Base-by-base conservation (phyloP, 2,888 invertebrate species). In the Parochlus steinenii region DNA sequence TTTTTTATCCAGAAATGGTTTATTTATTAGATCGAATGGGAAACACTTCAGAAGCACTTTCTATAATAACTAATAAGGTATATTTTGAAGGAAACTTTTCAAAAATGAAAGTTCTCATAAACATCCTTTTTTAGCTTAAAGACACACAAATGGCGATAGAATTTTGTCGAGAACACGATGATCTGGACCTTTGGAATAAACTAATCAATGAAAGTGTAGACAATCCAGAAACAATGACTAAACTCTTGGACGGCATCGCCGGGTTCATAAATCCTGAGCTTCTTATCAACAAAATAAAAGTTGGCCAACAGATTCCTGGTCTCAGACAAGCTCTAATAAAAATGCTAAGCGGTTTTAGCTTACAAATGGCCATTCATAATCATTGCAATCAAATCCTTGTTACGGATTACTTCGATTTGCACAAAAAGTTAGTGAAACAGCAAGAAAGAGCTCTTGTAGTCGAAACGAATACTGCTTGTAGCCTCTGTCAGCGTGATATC, bases 101-200 rank as follows among this genome's bases (percentile, higher is more conserved):
- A 32, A 31, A 6, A 17, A 17, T 31, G 31, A 24, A 25, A 3
- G 20, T 32, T 11, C 7, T 25, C 32, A 27, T 14, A 18, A 26
- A 22, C 19, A 39, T 63, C 22, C 12, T 22, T 15, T 33, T 39
- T 3, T 20, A 89, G 53, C 61, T 93, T 30, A 71, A 77, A 44
- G 85, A 95, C 51, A 87, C 97, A 50, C 74, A 86, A 48, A 79
- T 85, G 62, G 97, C 97, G 0, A 90, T 98, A 36, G 77, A 79
- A 38, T 97, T 97, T 62, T 97, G 95, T 55, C 90, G 90, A 55
- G 90, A 95, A 51, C 89, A 93, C 50, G 81, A 90, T 48, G 95
- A 95, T 54, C 69, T 71, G 17, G 93, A 95, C 51, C 60, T 97
- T 15, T 97, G 97, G 97, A 71, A 74, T 40, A 83, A 90, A 52